Conservation (phyloP, 2,888 invertebrate species). For the Sussaba pulchella region DNA sequence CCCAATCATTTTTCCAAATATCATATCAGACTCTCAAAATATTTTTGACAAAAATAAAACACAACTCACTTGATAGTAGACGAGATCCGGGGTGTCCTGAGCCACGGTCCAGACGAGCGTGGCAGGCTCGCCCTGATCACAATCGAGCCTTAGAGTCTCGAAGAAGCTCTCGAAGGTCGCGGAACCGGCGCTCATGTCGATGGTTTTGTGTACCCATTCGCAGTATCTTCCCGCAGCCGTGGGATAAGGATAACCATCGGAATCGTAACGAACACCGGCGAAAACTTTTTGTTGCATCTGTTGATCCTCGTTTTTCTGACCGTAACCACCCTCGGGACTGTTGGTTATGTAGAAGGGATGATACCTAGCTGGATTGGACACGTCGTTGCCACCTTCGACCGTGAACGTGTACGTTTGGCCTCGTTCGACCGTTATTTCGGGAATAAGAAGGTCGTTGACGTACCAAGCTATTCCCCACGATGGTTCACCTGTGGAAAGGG, state of each 20-base stretch:
- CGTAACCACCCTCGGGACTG: slow-evolving; percentile 93
- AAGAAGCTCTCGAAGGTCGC: slow-evolving; percentile 92
- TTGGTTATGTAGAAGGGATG: slow-evolving; percentile 97
- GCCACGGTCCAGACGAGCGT: slow-evolving; percentile 94
- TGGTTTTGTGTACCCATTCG: slow-evolving; percentile 93
- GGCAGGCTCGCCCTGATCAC: slow-evolving; percentile 91
- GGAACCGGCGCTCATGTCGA: slow-evolving; percentile 90
- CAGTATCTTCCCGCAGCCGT: slow-evolving; percentile 94
- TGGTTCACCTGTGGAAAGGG: slow-evolving; percentile 86
- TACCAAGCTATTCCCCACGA: slow-evolving; percentile 98
- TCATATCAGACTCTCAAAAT: no score
- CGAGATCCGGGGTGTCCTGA: slow-evolving; percentile 91
- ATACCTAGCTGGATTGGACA: slow-evolving; percentile 92
- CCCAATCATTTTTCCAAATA: no score
- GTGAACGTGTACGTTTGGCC: slow-evolving; percentile 94
- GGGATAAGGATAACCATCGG: slow-evolving; percentile 91
- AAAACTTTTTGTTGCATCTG: slow-evolving; percentile 90
- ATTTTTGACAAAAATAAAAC: no score
- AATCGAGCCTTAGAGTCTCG: slow-evolving; percentile 90
- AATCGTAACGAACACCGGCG: slow-evolving; percentile 92
- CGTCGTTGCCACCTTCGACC: slow-evolving; percentile 94
- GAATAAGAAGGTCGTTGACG: slow-evolving; percentile 95
- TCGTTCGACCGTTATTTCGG: slow-evolving; percentile 94
- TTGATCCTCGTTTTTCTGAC: slow-evolving; percentile 90
- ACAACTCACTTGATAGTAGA: slow-evolving; percentile 93